phyloP scores from a whole-genome alignment of 2,113 vertebrate genomes.

The Callospermophilus lateralis region DNA sequence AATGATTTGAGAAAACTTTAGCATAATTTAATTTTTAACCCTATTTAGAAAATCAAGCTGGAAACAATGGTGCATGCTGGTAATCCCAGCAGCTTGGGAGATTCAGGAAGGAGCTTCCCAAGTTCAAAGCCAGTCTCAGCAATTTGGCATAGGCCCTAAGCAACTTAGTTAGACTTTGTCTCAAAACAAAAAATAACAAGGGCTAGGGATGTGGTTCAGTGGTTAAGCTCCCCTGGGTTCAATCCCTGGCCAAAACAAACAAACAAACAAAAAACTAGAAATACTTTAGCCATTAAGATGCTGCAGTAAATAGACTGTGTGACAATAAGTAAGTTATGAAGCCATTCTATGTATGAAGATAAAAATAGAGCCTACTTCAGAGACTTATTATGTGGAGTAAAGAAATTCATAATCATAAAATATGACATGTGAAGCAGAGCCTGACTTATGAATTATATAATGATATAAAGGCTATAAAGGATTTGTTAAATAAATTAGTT shows the following conservation, averaged over 20 bases:
- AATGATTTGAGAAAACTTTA: not conserved
- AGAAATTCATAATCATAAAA: not conserved
- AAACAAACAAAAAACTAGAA: not conserved
- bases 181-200: too few relatives aligned
- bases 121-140: too few relatives aligned
- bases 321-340: not conserved
- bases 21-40: not conserved
- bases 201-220: too few relatives aligned
- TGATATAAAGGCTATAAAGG: not conserved
- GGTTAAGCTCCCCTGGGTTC: too few relatives aligned
- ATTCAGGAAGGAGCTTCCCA: too few relatives aligned
- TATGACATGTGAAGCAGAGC: not conserved
- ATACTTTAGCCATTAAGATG: not conserved
- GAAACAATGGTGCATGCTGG: too few relatives aligned
- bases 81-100: too few relatives aligned
- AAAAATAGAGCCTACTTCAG: not conserved
- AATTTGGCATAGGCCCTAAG: too few relatives aligned
- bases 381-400: constrained; percentile 1
- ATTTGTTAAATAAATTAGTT: constrained; percentile 51
- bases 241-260: too few relatives aligned
- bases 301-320: not conserved
- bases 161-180: too few relatives aligned
- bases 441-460: not conserved
- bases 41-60: not conserved
- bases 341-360: not conserved